Conservation (phyloP, 2,888 invertebrate genomes). For the Helobdella robusta region DNA sequence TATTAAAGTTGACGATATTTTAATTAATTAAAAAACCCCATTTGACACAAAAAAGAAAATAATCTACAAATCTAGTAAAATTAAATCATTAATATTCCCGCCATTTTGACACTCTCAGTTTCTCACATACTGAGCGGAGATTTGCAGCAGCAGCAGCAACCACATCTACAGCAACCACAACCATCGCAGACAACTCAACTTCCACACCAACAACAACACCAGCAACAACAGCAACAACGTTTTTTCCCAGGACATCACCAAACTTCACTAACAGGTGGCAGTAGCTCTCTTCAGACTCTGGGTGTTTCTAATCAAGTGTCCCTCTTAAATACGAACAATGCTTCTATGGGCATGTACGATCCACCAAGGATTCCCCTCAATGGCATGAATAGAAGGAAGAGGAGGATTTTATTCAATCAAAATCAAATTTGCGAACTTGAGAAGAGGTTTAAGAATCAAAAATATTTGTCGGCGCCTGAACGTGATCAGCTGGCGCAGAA, state of each 20-base stretch:
- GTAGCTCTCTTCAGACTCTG: neutral
- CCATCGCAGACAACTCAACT: neutral
- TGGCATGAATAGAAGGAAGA: constrained; percentile 25
- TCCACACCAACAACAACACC: neutral
- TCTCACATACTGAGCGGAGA: constrained; percentile 16
- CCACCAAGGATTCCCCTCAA: neutral
- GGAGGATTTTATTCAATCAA: constrained; percentile 30
- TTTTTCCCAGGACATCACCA: neutral
- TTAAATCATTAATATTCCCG: neutral
- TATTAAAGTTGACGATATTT: constrained; percentile 4
- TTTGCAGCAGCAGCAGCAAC: neutral
- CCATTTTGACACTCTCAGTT: neutral
- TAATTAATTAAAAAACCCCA: neutral
- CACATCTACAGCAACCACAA: neutral
- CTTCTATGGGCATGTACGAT: neutral
- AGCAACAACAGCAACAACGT: constrained; percentile 8
- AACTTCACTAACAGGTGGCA: neutral
- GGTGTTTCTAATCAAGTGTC: too few species aligned
- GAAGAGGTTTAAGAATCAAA: constrained; percentile 27
- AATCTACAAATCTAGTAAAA: neutral
- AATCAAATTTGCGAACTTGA: constrained; percentile 29
- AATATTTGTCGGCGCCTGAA: constrained; percentile 30
- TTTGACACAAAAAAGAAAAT: neutral
- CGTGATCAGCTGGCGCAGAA: constrained; percentile 28
- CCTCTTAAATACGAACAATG: neutral